These are phyloP conservation scores for Salpingus planirostris DNA, from an alignment of 2,888 invertebrate genomes.

Conservation along the genomic window DNA sequence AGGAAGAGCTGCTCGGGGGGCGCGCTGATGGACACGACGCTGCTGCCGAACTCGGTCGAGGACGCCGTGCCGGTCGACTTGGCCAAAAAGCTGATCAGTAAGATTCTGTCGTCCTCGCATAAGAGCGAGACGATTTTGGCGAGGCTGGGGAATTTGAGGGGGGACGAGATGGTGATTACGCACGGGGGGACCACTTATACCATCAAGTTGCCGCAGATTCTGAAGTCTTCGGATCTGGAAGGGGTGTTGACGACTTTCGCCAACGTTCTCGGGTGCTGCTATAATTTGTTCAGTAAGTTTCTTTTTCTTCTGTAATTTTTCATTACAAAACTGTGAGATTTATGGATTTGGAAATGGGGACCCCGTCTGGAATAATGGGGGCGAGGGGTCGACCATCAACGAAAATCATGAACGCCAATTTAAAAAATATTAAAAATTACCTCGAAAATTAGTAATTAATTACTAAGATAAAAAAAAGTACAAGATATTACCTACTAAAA, in stretches of 20 bases:
- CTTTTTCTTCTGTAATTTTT: too few relatives aligned
- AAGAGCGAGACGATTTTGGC: conserved; percentile 37
- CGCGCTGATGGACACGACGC: conserved; percentile 43
- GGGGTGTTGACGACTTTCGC: conserved; percentile 47
- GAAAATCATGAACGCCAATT: too few relatives aligned
- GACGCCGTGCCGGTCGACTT: conserved; percentile 41
- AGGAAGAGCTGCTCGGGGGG: conserved; percentile 46
- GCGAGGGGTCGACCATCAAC: too few relatives aligned
- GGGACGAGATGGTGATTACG: conserved; percentile 37
- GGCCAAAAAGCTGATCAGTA: conserved; percentile 35
- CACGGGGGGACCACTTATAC: conserved; percentile 44
- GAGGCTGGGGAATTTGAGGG: conserved; percentile 30
- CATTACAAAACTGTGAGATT: too few relatives aligned
- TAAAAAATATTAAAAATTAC: too few relatives aligned
- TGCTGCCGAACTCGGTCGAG: conserved; percentile 44
- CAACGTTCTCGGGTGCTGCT: conserved; percentile 48
- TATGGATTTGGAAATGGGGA: too few relatives aligned
- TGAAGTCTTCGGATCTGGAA: conserved; percentile 39
- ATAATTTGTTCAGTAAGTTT: conserved; percentile 46
- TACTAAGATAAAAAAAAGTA: too few relatives aligned
- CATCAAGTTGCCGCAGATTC: conserved; percentile 48
- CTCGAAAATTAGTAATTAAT: too few relatives aligned
- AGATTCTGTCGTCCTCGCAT: conserved; percentile 32
- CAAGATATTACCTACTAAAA: too few relatives aligned
- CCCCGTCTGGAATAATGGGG: too few relatives aligned